Conservation (phyloP, 23 tunicate genomes). For the Clavelina lepadiformis region DNA sequence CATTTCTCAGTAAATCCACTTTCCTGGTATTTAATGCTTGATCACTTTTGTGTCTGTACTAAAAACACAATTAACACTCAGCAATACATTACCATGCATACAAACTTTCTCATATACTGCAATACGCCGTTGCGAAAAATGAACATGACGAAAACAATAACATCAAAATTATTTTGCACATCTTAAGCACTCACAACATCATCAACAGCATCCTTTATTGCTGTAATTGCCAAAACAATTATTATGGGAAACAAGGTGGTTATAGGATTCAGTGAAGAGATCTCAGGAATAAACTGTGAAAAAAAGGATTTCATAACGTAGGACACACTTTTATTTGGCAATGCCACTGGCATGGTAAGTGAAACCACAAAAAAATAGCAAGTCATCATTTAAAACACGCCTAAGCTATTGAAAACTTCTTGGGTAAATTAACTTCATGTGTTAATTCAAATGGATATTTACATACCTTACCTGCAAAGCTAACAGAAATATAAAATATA, state of each 20-base stretch:
- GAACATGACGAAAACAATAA: too few species aligned
- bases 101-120: too few species aligned
- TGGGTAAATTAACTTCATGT: neutral
- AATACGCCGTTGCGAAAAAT: too few species aligned
- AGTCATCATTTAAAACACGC: neutral
- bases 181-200: slow-evolving; percentile 84
- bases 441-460: neutral
- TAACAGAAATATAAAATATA: slow-evolving; percentile 67
- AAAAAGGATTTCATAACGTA: slow-evolving; percentile 1
- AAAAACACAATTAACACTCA: too few species aligned
- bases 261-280: slow-evolving; percentile 83
- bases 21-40: slow-evolving; percentile 63
- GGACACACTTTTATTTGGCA: neutral
- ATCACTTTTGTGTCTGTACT: slow-evolving; percentile 78
- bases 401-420: neutral
- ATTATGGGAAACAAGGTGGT: slow-evolving; percentile 89
- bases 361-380: neutral
- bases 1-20: too few species aligned
- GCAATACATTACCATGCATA: too few species aligned
- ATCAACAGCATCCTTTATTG: slow-evolving; percentile 88
- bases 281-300: slow-evolving; percentile 75
- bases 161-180: too few species aligned
- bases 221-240: slow-evolving; percentile 85
- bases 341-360: neutral
- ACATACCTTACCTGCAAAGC: slow-evolving; percentile 86